Conservation (phyloP, 2,797 vertebrate species). For the Trachurus trachurus region DNA sequence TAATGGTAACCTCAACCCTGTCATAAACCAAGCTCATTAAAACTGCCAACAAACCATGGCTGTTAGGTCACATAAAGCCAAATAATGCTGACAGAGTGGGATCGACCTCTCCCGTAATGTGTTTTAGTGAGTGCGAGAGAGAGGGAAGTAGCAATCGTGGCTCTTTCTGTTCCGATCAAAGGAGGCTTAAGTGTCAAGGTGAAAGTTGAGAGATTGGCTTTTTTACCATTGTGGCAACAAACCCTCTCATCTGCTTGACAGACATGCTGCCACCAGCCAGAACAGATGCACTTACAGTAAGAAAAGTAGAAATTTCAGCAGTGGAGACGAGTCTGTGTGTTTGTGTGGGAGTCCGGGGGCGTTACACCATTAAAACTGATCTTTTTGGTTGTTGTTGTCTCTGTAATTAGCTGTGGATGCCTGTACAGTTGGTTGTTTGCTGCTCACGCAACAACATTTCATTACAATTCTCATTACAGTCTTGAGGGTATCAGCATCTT, state of each 20-base stretch:
- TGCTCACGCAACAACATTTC: not conserved
- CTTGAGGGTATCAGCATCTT: too few relatives aligned
- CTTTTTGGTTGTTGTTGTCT: not conserved
- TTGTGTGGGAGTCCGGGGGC: not conserved
- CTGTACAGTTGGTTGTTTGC: not conserved
- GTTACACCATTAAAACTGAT: not conserved
- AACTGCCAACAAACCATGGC: slow-evolving; percentile 84
- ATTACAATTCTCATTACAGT: too few relatives aligned
- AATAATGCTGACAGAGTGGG: slow-evolving; percentile 73
- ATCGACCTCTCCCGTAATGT: slow-evolving; percentile 17
- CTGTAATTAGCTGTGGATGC: not conserved
- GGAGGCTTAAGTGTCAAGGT: slow-evolving; percentile 57
- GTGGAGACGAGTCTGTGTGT: not conserved
- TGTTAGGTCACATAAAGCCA: slow-evolving; percentile 77
- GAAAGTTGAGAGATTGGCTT: slow-evolving; percentile 78
- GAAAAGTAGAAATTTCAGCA: slow-evolving; percentile 26
- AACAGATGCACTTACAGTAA: slow-evolving; percentile 44
- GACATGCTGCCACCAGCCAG: slow-evolving; percentile 42
- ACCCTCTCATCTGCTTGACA: slow-evolving; percentile 75
- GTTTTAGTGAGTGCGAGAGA: slow-evolving; percentile 7
- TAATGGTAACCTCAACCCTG: slow-evolving; percentile 68
- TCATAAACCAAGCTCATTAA: slow-evolving; percentile 84
- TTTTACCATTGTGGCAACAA: slow-evolving; percentile 75
- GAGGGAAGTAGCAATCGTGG: slow-evolving; percentile 54
- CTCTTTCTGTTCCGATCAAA: slow-evolving; percentile 59